Base-by-base conservation (phyloP, 2,888 invertebrate species). In the Crematogaster levior region DNA sequence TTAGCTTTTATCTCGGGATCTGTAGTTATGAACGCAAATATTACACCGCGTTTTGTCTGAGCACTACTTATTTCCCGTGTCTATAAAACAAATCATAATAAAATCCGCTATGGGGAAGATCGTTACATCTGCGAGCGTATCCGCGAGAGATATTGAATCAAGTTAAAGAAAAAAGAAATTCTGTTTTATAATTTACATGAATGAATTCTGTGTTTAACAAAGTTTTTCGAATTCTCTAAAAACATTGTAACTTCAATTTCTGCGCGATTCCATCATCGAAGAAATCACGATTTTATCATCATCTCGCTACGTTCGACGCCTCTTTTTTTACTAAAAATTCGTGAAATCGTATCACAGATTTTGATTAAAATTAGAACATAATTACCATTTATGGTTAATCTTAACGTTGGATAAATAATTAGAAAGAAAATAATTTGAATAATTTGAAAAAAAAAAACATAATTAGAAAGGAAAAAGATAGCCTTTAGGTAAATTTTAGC, bases 51-150 rank as follows among this genome's bases (percentile, higher is more conserved):
- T 53, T 53, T 40, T 12, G 2, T 56, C 12, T 68, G 34, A 56
- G 56, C 34, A 24, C 18, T 30, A 43, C 68, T 77, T 77, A 68
- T 56, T 68, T 48, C 3, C 27, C 12, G 30, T 66, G 40, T 77
- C 30, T 18, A 21, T 77, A 77, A 77, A 77, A n/a, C 56, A 18
- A 77, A 18, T 43, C 21, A n/a, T 75, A 56, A 77, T 43, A 24
- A 70, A 70, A 70, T 56, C 24, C 12, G 34, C 34, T 3, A 46
- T 15, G 18, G 10, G 2, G 12, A 58, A 79, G 34, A 58, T 68
- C 18, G 12, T 10, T 43, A 51, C n/a, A 34, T 43, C 15, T 21
- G 21, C 37, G 21, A 75, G 46, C 34, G 24, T 56, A 43, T 30
- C 2, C 21, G 12, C 12, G 24, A 15, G 18, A 56, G 53, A 30